phyloP scores from a whole-genome alignment of 2,888 invertebrate species.

The Diarsia mendica region DNA sequence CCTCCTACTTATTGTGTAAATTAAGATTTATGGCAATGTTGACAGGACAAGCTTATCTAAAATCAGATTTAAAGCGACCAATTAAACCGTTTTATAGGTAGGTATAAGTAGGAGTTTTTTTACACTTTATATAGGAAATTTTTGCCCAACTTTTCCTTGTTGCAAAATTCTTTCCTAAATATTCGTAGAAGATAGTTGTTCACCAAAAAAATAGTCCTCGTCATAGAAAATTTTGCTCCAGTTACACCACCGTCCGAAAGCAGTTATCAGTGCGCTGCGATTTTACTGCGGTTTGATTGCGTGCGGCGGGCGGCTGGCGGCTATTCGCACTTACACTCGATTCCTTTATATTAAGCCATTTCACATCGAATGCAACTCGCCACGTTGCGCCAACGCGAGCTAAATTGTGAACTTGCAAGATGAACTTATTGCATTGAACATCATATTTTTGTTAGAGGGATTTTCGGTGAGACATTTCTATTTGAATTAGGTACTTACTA shows the following conservation, averaged over 20 bases:
- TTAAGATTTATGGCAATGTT: slow-evolving; percentile 1
- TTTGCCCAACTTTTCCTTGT: neutral
- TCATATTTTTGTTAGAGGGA: slow-evolving; percentile 9
- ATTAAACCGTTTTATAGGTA: neutral
- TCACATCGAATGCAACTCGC: slow-evolving; percentile 56
- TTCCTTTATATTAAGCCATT: slow-evolving; percentile 79
- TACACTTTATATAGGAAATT: neutral
- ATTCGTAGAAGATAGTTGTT: neutral
- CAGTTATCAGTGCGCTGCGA: slow-evolving; percentile 78
- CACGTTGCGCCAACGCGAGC: slow-evolving; percentile 44
- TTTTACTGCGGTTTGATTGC: slow-evolving; percentile 84
- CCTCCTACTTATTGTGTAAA: slow-evolving; percentile 17
- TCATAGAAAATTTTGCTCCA: slow-evolving; percentile 31
- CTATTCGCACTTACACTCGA: slow-evolving; percentile 73
- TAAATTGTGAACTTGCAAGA: slow-evolving; percentile 50
- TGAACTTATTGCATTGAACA: slow-evolving; percentile 43
- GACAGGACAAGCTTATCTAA: slow-evolving; percentile 17
- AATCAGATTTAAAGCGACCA: neutral
- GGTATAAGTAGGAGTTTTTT: neutral
- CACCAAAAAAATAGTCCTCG: neutral
- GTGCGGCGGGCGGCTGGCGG: slow-evolving; percentile 68
- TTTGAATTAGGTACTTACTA: neutral
- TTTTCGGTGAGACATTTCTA: neutral
- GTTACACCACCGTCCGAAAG: slow-evolving; percentile 64
- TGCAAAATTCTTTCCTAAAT: neutral